Conservation (phyloP, 2,888 invertebrate species). For the Didymodactylos carnosus region DNA sequence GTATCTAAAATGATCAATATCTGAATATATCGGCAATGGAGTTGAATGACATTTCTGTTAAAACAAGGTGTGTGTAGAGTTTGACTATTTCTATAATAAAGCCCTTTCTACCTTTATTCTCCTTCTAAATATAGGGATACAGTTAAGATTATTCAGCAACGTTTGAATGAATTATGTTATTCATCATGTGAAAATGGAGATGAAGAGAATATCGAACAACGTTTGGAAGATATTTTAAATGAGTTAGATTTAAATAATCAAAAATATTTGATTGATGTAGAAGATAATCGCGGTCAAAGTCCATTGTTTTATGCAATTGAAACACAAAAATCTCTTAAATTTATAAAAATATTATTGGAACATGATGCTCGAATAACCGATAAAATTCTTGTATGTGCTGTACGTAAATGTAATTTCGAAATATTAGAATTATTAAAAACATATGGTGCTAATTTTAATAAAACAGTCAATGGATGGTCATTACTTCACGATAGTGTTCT, state of each 20-base stretch:
- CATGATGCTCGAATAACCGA: background rate
- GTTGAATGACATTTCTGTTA: too few relatives aligned
- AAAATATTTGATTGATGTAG: background rate
- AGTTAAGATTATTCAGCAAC: too few relatives aligned
- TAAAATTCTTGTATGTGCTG: background rate
- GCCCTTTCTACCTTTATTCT: too few relatives aligned
- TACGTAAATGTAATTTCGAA: background rate
- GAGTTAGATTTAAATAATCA: background rate
- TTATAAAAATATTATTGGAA: background rate
- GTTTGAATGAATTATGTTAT: too few relatives aligned
- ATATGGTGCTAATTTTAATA: background rate
- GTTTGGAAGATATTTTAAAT: background rate
- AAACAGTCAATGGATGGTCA: background rate
- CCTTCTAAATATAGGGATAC: too few relatives aligned
- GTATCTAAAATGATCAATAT: too few relatives aligned
- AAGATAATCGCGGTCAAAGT: background rate
- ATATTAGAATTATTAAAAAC: background rate
- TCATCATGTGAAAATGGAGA: too few relatives aligned
- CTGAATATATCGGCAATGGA: too few relatives aligned
- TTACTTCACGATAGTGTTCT: background rate
- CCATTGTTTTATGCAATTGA: background rate
- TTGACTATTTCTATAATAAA: too few relatives aligned
- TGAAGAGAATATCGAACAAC: too few relatives aligned
- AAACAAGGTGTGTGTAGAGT: too few relatives aligned
- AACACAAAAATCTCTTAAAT: background rate